These are phyloP conservation scores for Hormaphis cornu DNA, from an alignment of 1,140 invertebrate genomes.

Conservation along the genomic window DNA sequence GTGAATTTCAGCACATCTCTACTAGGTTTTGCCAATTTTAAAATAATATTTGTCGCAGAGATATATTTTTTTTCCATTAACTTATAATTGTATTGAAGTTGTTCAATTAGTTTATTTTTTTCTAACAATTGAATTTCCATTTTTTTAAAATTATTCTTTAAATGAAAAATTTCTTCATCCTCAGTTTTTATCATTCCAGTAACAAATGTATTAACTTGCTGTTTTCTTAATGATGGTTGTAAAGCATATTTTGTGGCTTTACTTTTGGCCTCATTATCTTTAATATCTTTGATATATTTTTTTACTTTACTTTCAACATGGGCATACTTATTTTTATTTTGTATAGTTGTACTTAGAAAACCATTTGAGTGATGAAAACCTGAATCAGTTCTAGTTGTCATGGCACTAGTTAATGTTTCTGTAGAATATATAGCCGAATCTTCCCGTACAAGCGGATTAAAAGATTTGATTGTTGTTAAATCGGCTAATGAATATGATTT, in stretches of 20 bases:
- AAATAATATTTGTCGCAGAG: slow-evolving; percentile 23
- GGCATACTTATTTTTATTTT: slow-evolving; percentile 33
- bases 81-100: slow-evolving; percentile 28
- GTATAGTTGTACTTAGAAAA: neutral
- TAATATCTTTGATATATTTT: slow-evolving; percentile 33
- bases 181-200: slow-evolving; percentile 13
- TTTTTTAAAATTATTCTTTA: slow-evolving; percentile 25
- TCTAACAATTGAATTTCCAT: slow-evolving; percentile 22
- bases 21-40: slow-evolving; percentile 18
- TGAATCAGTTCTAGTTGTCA: slow-evolving; percentile 17
- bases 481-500: slow-evolving; percentile 25
- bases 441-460: slow-evolving; percentile 23
- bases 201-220: slow-evolving; percentile 3
- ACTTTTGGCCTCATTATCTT: slow-evolving; percentile 32
- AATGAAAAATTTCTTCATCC: slow-evolving; percentile 1
- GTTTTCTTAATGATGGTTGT: slow-evolving; percentile 11
- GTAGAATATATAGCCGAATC: slow-evolving; percentile 30
- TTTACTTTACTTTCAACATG: slow-evolving; percentile 33
- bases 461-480: slow-evolving; percentile 24
- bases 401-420: slow-evolving; percentile 26
- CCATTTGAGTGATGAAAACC: slow-evolving; percentile 14
- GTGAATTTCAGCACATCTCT: slow-evolving; percentile 24
- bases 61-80: slow-evolving; percentile 27
- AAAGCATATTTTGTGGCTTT: slow-evolving; percentile 22
- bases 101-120: slow-evolving; percentile 26